Evolutionary conservation across 64 coral and sea anemone genomes (phyloP), one percentile per base, ranked within the genome.

Genomic region (Astreopora myriophthalma): DNA sequence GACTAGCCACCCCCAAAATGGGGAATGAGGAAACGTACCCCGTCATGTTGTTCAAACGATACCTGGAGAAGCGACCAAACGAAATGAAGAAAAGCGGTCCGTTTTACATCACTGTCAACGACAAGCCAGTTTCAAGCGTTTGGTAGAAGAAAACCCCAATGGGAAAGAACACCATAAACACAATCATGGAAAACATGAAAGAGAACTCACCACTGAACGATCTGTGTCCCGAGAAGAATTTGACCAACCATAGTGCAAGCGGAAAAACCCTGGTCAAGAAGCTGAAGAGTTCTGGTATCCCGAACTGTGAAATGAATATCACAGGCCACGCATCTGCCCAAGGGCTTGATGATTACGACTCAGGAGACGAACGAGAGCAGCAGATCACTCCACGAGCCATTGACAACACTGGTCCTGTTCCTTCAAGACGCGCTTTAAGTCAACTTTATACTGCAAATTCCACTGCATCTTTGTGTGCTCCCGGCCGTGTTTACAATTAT

Each of bases 161-260:
- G 85, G 84, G 92, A 34, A 85, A 79, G 20, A 94, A 88, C 76
- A 73, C 57, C 22, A 88, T 82, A 1, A 61, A 94, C 38, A n/a
- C 62, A 16, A 94, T 94, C 37, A 88, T 93, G 84, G 88, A 93
- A 26, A n/a, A n/a, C n/a, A n/a, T n/a, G n/a, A n/a, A n/a, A n/a
- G 31, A 87, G 2, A 40, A 62, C 6, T 65, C 39, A 17, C 11
- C 29, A 9, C 64, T 85, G 25, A 20, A 58, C 25, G n/a, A 30
- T 23, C 11, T 60, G 12, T 60, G 55, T 17, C 48, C 22, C 30
- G 30, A 19, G 10, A 85, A 75, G 27, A 62, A 85, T n/a, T 85
- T 86, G 52, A 76, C 55, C 11, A 89, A 76, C 32, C 81, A 85
- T 60, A 85, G 81, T 25, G 58, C 60, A 17, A 64, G 57, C n/a